These are phyloP conservation scores for Carcinoscorpius rotundicauda DNA, from an alignment of 1,140 invertebrate species.

Conservation along the genomic window DNA sequence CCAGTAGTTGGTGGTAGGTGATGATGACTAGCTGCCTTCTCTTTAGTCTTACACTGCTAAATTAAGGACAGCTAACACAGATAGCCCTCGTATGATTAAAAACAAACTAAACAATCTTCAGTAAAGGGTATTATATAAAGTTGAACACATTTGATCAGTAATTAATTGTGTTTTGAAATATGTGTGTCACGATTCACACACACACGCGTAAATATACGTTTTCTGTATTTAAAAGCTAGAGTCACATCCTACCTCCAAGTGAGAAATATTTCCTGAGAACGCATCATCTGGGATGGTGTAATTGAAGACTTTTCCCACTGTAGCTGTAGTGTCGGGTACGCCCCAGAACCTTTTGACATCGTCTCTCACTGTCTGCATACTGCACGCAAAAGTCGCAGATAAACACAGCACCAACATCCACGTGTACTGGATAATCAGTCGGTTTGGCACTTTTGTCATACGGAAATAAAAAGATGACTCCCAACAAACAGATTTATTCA, in stretches of 20 bases:
- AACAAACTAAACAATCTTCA: background rate
- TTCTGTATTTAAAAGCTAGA: background rate
- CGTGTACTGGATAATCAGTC: no score
- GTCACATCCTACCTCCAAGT: conserved; percentile 34
- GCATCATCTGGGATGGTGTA: conserved; percentile 36
- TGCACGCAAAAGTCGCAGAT: no score
- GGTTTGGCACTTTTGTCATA: no score
- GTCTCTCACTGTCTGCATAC: background rate
- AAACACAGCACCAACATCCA: no score
- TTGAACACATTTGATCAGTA: background rate
- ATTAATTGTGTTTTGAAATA: background rate
- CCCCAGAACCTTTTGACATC: conserved; percentile 30
- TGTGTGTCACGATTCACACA: background rate
- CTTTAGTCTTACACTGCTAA: no score
- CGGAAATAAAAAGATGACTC: no score
- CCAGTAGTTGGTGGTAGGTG: no score
- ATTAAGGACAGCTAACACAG: background rate
- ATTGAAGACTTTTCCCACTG: conserved; percentile 36
- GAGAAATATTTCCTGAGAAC: conserved; percentile 34
- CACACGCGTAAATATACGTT: conserved; percentile 4
- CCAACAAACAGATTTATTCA: no score
- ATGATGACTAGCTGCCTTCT: no score
- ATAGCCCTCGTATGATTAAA: conserved; percentile 1
- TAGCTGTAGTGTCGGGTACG: conserved; percentile 32
- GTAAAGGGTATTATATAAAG: background rate